Base-by-base conservation (phyloP, 2,113 vertebrate genomes). In the Lipophrys pholis region DNA sequence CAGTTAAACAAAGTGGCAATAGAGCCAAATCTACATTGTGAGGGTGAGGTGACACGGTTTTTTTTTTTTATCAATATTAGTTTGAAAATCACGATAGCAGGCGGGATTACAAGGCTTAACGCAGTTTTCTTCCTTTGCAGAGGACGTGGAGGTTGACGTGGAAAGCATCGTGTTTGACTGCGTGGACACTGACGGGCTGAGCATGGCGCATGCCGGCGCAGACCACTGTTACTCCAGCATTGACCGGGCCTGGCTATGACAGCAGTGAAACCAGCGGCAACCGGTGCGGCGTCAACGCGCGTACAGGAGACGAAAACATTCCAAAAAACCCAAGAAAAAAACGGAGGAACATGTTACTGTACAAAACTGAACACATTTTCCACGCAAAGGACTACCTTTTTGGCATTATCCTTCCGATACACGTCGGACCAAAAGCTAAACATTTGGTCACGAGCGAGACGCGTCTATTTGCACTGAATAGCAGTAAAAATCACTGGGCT, bases 221-320 rank as follows among this genome's bases (percentile, higher is more conserved):
- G 97, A 99, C 53, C 97, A 97, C 94, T 96, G 96, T 88, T 98
- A 98, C 86, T 99, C 96, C 45, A 96, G 92, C 75, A 41, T 91
- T 35, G 79, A 84, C 5, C 51, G 89, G 54, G 61, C 86, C 0
- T 91, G 92, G 65, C 92, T 96, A 93, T 97, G 96, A 97, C 77
- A 0, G 64, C 68, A 5, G 53, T 41, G 6, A 39, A 39, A 21
- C 7, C 14, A 17, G 21, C 14, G 9, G 54, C 63, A 73, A 53
- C 58, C 41, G 6, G 0, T 17, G 30, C 55, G 62, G 73, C 58
- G 61, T 41, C 45, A 39, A 59, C 11, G 1, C 69, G 54, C 5
- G 30, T 48, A 57, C 16, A 39, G 66, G 69, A 83, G 63, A 64
- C 74, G 54, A 73, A 91, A 89, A 89, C 88, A 91, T 89, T 91